A percentile compares a stretch with the other conserved stretches of the same genome.
Conservation (phyloP, 2,888 invertebrate genomes). For the Spisula solida region DNA sequence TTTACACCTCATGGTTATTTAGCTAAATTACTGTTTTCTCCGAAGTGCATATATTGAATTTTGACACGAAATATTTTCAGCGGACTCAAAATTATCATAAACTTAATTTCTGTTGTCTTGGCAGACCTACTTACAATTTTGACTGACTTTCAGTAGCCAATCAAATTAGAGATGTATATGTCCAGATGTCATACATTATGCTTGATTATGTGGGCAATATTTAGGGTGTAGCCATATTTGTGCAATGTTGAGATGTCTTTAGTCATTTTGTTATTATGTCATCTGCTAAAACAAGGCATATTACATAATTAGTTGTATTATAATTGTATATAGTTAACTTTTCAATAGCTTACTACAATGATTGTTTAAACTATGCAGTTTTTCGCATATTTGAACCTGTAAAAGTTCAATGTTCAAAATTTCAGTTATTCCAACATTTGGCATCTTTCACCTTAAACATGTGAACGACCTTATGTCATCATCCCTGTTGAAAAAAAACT, state of each 20-base stretch:
- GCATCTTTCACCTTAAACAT: too few relatives aligned
- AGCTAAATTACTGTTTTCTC: too few relatives aligned
- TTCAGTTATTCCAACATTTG: background rate
- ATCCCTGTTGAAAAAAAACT: too few relatives aligned
- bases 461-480: too few relatives aligned
- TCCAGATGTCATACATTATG: background rate
- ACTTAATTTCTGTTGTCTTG: too few relatives aligned
- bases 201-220: background rate
- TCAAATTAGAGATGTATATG: background rate
- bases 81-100: too few relatives aligned
- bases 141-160: background rate
- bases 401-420: background rate
- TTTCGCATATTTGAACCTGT: background rate
- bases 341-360: background rate
- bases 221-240: background rate
- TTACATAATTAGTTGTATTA: background rate
- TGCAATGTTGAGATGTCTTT: slow-evolving; percentile 9
- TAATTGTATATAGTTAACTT: background rate
- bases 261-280: slow-evolving; percentile 8
- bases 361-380: background rate
- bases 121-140: background rate
- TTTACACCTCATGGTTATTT: too few relatives aligned
- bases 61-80: too few relatives aligned
- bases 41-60: too few relatives aligned
- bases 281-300: background rate